phyloP scores from a whole-genome alignment of 2,888 invertebrate genomes.

The Macroteleia sp. region DNA sequence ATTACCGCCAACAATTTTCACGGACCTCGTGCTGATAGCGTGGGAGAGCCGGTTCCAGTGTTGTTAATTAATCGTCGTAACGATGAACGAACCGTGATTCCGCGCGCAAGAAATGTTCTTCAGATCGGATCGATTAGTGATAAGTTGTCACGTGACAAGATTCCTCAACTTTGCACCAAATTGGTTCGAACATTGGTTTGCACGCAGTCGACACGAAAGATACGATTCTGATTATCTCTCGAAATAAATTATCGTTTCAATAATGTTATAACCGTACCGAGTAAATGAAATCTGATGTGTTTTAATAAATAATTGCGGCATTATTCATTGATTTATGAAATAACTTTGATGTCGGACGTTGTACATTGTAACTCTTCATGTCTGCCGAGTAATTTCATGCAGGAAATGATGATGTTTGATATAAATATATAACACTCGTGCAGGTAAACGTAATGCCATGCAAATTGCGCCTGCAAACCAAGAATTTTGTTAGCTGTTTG shows the following conservation, averaged over 20 bases:
- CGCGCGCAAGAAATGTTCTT: conserved; percentile 41
- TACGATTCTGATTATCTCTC: conserved; percentile 4
- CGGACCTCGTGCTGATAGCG: conserved; percentile 76
- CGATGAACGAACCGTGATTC: conserved; percentile 60
- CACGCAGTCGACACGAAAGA: not conserved
- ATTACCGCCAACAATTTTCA: conserved; percentile 73
- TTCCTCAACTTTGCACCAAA: conserved; percentile 37
- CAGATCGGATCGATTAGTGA: conserved; percentile 62
- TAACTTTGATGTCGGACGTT: not conserved
- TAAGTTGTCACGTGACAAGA: conserved; percentile 56
- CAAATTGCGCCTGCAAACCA: conserved; percentile 73
- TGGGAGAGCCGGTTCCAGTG: conserved; percentile 71
- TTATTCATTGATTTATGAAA: conserved; percentile 7
- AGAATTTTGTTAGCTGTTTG: conserved; percentile 75
- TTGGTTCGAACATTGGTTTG: conserved; percentile 29
- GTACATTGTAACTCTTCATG: conserved; percentile 6
- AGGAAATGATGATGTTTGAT: conserved; percentile 25
- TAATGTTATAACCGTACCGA: not conserved
- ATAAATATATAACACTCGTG: conserved; percentile 40
- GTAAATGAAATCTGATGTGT: conserved; percentile 17
- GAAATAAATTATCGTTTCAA: conserved; percentile 18
- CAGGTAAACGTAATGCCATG: conserved; percentile 78
- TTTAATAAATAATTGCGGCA: conserved; percentile 21
- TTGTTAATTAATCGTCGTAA: conserved; percentile 62
- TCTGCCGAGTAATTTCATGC: conserved; percentile 28